phyloP scores from a whole-genome alignment of 2,113 vertebrate species.

The Chamaea fasciata region DNA sequence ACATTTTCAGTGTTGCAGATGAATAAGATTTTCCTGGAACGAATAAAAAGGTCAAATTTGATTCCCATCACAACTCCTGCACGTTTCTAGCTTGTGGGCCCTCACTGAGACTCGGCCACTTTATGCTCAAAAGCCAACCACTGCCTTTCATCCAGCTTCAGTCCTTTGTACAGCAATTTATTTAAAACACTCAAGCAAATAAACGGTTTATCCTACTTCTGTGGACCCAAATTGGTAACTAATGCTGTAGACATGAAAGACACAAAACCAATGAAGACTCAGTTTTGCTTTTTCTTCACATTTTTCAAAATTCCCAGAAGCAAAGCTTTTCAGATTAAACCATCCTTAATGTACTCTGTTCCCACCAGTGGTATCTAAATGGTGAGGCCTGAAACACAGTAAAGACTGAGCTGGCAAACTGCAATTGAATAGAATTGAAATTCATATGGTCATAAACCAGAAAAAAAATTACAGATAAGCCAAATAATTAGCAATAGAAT shows the following conservation, averaged over 20 bases:
- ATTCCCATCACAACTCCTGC: background rate
- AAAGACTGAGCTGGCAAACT: background rate
- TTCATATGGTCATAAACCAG: background rate
- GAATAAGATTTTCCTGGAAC: slow-evolving; percentile 18
- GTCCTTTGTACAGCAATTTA: background rate
- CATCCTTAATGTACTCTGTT: background rate
- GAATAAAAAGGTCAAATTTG: background rate
- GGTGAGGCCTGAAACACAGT: background rate
- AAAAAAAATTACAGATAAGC: background rate
- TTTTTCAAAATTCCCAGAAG: background rate
- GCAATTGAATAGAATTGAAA: background rate
- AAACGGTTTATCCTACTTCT: background rate
- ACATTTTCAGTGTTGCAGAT: background rate
- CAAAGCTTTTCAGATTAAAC: background rate
- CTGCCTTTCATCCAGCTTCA: background rate
- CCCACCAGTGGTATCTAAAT: background rate
- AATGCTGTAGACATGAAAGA: background rate
- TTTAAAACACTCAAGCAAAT: background rate
- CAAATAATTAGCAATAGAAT: background rate
- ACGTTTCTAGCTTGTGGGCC: background rate
- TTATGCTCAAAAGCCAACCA: background rate
- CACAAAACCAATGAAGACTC: background rate
- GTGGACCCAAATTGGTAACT: background rate
- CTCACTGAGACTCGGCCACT: background rate
- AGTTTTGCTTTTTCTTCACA: background rate